Evolutionary conservation across 2,113 vertebrate genomes (phyloP), one percentile per base, ranked within the genome.

Genomic region (Cephalopholis sonnerati): DNA sequence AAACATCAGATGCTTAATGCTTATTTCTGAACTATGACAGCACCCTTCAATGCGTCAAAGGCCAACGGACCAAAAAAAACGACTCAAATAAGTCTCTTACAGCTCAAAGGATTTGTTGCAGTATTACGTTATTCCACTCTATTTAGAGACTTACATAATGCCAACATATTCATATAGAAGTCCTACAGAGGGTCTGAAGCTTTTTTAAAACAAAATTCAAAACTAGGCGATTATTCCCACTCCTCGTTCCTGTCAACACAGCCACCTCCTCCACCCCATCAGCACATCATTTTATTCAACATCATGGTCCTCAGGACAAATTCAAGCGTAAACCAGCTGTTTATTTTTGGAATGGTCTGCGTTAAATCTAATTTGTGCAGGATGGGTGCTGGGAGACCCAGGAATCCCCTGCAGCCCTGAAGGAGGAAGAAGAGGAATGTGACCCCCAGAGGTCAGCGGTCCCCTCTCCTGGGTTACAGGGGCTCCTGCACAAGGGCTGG

Each of bases 361-460:
- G 75, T 94, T 94, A 87, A 95, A 95, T 95, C 91, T 92, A 94
- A 95, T 96, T 95, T 94, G 91, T 91, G 89, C 85, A 92, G 93
- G 87, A 93, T 88, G 92, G 91, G 86, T 91, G 92, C 91, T 90
- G 92, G 78, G 81, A 88, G 88, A 89, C 85, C 84, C 87, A 91
- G 70, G 89, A 93, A 95, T 94, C 92, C 93, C 93, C 95, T 93
- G 87, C 87, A 94, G 94, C 93, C 92, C 89, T 82, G 85, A 86
- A 92, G 86, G 90, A 95, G 92, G 92, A 96, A 94, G 88, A 91
- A 77, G 85, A 92, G 90, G 93, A 95, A 94, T 94, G 93, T 92
- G 93, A 94, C 94, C 94, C 87, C 58, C 53, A 85, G 92, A 95
- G 95, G 95, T 95, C 94, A 95, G 88, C 73, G 68, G 87, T 94